These are phyloP conservation scores for Cyprinodon variegatus DNA, from an alignment of 2,113 vertebrate species.

Conservation along the genomic window DNA sequence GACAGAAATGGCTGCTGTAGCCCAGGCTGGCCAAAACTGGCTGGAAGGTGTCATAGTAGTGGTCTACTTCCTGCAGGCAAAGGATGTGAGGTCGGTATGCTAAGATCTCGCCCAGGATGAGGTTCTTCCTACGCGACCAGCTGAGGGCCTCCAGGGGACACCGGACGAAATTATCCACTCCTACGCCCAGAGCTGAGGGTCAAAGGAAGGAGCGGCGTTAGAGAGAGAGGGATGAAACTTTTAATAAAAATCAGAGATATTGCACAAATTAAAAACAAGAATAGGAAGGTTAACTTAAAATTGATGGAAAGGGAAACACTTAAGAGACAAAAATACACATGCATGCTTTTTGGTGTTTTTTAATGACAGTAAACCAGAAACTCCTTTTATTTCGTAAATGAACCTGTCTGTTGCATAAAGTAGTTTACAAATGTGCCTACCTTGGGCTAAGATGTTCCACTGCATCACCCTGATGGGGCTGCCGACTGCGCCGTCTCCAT, in stretches of 20 bases:
- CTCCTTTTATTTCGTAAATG: neutral
- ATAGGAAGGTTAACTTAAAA: too few species aligned
- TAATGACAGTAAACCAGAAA: neutral
- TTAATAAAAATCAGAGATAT: too few species aligned
- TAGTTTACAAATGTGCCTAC: slow-evolving; percentile 64
- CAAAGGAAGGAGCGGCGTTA: neutral
- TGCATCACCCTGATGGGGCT: slow-evolving; percentile 92
- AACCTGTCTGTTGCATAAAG: neutral
- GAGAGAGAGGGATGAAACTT: neutral
- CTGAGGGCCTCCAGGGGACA: slow-evolving; percentile 92
- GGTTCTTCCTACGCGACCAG: slow-evolving; percentile 94
- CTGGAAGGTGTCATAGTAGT: slow-evolving; percentile 95
- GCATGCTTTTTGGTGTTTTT: neutral
- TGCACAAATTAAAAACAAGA: too few species aligned
- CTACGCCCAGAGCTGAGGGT: slow-evolving; percentile 91
- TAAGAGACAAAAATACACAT: neutral
- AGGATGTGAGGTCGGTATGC: slow-evolving; percentile 91
- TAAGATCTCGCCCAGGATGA: slow-evolving; percentile 95
- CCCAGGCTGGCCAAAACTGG: slow-evolving; percentile 89
- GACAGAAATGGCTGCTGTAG: slow-evolving; percentile 91
- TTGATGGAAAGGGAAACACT: too few species aligned
- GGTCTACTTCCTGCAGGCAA: slow-evolving; percentile 97
- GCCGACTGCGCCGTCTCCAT: slow-evolving; percentile 71
- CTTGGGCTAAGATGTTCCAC: slow-evolving; percentile 99
- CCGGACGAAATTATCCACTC: slow-evolving; percentile 91